Evolutionary conservation across 2,888 invertebrate species (phyloP).

Genomic region (Pseudoips prasinana): DNA sequence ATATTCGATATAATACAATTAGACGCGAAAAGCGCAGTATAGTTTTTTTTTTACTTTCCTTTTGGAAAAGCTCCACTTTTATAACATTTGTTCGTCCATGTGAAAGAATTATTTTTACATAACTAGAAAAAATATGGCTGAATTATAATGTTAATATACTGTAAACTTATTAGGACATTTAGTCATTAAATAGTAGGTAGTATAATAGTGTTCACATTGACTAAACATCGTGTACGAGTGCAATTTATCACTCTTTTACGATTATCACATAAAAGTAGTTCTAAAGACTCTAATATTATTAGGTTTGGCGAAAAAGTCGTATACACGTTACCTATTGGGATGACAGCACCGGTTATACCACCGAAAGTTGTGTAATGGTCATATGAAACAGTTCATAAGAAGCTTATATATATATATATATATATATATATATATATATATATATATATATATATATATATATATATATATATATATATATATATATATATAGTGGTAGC

Average conservation of each 20-base stretch:
- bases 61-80: conserved; percentile 2
- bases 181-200: conserved; percentile 1
- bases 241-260: conserved; percentile 2
- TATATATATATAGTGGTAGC: too few species aligned
- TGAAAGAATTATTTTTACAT: conserved; percentile 1
- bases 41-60: conserved; percentile 4
- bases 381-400: conserved; percentile 1
- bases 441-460: too few species aligned
- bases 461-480: too few species aligned
- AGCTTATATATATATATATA: too few species aligned
- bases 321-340: conserved; percentile 1
- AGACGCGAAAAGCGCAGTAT: conserved; percentile 1
- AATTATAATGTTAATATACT: neutral
- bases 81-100: neutral
- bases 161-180: neutral
- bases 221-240: neutral
- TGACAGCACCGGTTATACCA: conserved; percentile 1
- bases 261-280: conserved; percentile 1
- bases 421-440: too few species aligned
- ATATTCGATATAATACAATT: conserved; percentile 3
- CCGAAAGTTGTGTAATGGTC: neutral
- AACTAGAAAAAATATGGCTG: neutral
- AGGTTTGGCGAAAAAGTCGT: conserved; percentile 1
- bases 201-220: conserved; percentile 1
- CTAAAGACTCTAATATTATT: conserved; percentile 1